These are phyloP conservation scores for Anastrepha ludens DNA, from an alignment of 1,140 invertebrate genomes.

Conservation along the genomic window DNA sequence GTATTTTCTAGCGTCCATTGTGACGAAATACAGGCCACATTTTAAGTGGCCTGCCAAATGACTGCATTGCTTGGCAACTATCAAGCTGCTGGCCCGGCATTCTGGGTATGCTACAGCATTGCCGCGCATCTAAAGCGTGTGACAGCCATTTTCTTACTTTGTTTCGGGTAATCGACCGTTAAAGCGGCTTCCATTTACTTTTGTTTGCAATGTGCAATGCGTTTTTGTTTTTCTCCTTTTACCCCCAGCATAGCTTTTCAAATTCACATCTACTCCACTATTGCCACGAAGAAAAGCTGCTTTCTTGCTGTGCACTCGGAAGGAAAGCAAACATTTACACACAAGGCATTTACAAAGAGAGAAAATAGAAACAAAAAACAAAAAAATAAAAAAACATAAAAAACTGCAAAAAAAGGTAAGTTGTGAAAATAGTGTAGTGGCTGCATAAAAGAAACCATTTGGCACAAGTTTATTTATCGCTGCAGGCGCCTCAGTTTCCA, in stretches of 20 bases:
- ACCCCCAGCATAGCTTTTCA: not conserved
- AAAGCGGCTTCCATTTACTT: slow-evolving; percentile 47
- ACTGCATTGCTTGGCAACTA: not conserved
- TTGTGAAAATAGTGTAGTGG: slow-evolving; percentile 29
- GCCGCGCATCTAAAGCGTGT: not conserved
- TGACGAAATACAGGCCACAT: slow-evolving; percentile 13
- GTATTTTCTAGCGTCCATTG: not conserved
- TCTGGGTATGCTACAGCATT: slow-evolving; percentile 12
- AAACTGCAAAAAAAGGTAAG: not conserved
- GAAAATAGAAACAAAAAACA: not conserved
- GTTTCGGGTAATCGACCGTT: slow-evolving; percentile 49
- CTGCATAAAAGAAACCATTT: slow-evolving; percentile 49
- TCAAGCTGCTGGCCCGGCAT: not conserved
- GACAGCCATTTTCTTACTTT: slow-evolving; percentile 22
- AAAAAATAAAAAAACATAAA: not conserved
- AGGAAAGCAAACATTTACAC: slow-evolving; percentile 31
- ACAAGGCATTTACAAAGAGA: not conserved
- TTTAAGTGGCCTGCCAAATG: slow-evolving; percentile 45
- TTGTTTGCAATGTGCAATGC: slow-evolving; percentile 35
- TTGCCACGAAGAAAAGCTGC: slow-evolving; percentile 1
- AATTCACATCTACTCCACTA: not conserved
- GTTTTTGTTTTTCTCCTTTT: not conserved
- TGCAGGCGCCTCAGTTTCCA: slow-evolving; percentile 25
- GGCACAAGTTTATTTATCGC: slow-evolving; percentile 51
- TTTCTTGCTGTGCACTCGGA: slow-evolving; percentile 39